Evolutionary conservation across 2,113 vertebrate species (phyloP), one percentile per base, ranked within the genome.

Genomic region (Thomomys bottae): DNA sequence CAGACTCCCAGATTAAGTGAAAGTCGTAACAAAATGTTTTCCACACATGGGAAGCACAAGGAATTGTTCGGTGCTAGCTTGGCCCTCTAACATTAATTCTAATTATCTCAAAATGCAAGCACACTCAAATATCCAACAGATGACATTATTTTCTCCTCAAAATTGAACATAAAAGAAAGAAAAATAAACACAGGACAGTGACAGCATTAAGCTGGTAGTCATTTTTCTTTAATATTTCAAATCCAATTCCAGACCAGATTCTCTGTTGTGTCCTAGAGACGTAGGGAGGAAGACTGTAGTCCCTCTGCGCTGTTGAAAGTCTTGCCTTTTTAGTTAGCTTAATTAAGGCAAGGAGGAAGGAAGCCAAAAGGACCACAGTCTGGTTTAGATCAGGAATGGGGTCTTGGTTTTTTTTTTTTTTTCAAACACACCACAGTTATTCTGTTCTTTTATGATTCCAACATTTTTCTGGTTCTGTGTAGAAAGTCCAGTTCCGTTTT

Each of bases 71-170:
- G 95, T 97, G 94, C 97, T 97, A 94, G 96, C 94, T 96, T 98
- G 97, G 96, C 96, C 97, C 97, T 97, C 96, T 92, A 71, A 97
- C 97, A 98, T 98, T 98, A 98, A 98, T 98, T 98, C 97, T 97
- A 98, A 98, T 98, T 98, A 98, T 97, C 96, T 98, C 97, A 98
- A 97, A 98, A 98, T 95, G 96, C 97, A 98, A 98, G 97, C 97
- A 97, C 91, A 82, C 94, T 97, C 95, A 96, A 96, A 92, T 97
- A 97, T 97, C 97, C 97, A 98, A 95, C 96, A 97, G 97, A 98
- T 97, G 96, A 97, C 96, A 97, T 97, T 97, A 97, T 98, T 98
- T 98, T 97, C 96, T 98, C 95, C 97, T 97, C 98, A 95, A 97
- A 97, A 98, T 97, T 96, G 97, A 97, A 98, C 97, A 97, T 98